Evolutionary conservation across 2,888 invertebrate species (phyloP), one percentile per base, ranked within the genome.

Genomic region (Lysandra bellargus): DNA sequence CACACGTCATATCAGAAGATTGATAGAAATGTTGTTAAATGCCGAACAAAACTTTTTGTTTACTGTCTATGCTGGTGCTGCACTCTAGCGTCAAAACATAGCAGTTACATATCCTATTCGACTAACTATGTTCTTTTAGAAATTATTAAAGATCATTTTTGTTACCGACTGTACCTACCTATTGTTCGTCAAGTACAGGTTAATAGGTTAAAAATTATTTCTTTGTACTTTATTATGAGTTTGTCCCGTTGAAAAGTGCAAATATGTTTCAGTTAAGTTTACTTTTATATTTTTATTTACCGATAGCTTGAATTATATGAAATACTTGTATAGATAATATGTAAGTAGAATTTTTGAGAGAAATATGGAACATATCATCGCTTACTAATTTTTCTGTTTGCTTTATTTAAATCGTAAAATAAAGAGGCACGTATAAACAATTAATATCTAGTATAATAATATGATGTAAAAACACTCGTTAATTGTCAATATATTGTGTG

Each of bases 401-500:
- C 14, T 14, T 17, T 69, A 5, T 69, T 14, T 69, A 33, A 69
- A 33, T 69, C 33, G 33, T 69, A 33, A 33, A 33, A 33, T 69
- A 69, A 69, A 69, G 14, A 69, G 14, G 30, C 14, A 69, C 69
- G 69, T 69, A 6, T 69, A 69, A 69, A 69, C 30, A 69, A 69
- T 23, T 23, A 23, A 69, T 69, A 37, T 17, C 17, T 33, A 69
- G 33, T 57, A 37, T 14, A n/a, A 74, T n/a, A 49, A 49, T 49
- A 7, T 75, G 30, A 53, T 57, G 53, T 76, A 76, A 76, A 76
- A 76, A 76, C 76, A 76, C 76, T 76, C 23, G 76, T 76, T 76
- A 53, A 12, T 57, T 76, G 53, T 76, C 76, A 76, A 49, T 30
- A 57, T 76, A 23, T 23, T 23, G 57, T 76, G 49, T 76, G 76